Evolutionary conservation across 2,888 invertebrate genomes (phyloP), one percentile per base, ranked within the genome.

Genomic region (Polymixis lichenea): DNA sequence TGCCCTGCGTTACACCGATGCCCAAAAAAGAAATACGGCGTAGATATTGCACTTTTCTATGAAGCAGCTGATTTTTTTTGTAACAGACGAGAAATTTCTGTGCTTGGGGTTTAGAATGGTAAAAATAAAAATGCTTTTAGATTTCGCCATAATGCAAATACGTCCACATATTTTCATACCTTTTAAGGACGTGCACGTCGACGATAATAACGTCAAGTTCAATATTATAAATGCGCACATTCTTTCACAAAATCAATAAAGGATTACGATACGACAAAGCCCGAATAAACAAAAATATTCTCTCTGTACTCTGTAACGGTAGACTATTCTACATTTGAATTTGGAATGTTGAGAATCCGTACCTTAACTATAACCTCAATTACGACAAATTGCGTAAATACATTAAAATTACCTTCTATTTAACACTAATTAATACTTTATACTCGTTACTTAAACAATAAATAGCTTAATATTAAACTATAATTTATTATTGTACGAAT

Each of bases 401-500:
- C 93, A 93, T 89, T 92, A 90, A 93, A 90, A 85, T 88, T 90
- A 91, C 87, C 87, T 84, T 78, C 84, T 84, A 84, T 83, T 84
- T 76, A 84, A 78, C 75, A 86, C 88, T 88, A 88, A 82, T 90
- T 90, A 93, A 93, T 93, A 93, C 91, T 91, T 92, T 90, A 91
- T 91, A 88, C 91, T 85, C 88, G 88, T 91, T 91, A 90, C 95
- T 95, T 95, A 95, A 77, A 87, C 80, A 93, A 94, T 95, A 95
- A 95, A 95, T 95, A 96, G 89, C 93, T 95, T 95, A 95, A 74
- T 89, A 89, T 88, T 92, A 93, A 91, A 90, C 94, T 90, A 89
- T 91, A 91, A 93, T 92, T 92, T 95, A 95, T 95, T 96, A 96
- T 96, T 96, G 96, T 96, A 94, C 96, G 94, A 94, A 95, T 93